Evolutionary conservation across 2,797 vertebrate genomes (phyloP), one percentile per base, ranked within the genome.

Genomic region (Dipus sagitta): DNA sequence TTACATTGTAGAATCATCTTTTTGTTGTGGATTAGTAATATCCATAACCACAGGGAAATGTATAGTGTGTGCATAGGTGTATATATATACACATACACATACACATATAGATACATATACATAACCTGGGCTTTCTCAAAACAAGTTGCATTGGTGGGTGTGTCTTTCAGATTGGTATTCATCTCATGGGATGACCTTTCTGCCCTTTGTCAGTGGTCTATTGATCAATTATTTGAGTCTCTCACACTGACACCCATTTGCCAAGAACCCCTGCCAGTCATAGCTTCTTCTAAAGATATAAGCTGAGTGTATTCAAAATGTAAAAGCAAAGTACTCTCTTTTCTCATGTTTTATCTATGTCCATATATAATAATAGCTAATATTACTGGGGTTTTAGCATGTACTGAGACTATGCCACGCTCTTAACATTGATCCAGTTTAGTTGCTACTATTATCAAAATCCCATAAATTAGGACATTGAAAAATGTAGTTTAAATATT

Each of bases 331-430:
- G 72, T 93, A 42, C 24, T 91, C 47, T 94, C 86, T 85, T 72
- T 67, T 54, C 70, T 96, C 74, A 81, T 96, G 47, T 85, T 85
- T 96, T 92, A 94, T 91, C 95, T 91, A 82, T 93, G 34, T 86
- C 58, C 47, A 0, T 47, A 47, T 86, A 60, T 93, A 94, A 88
- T 91, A 86, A 87, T 89, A 79, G 70, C 58, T 94, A 42, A 68
- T 62, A 71, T 92, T 87, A 34, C 72, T 47, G 72, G 92, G 84
- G n/a, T 68, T 67, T 84, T 23, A 38, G 60, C 68, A 42, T 83
- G 42, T 62, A 64, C 70, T 85, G 82, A 78, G 78, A 70, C 21
- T 23, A 3, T 74, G 20, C 67, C 71, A 65, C 86, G 79, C 82
- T 83, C 79, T 96, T 95, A 70, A 80, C 32, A 88, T 74, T 83